Percentiles rank a stretch among this genome's conserved stretches.
Evolutionary conservation across 2,797 vertebrate genomes (phyloP).

Genomic region (Thripadectes ignobilis): DNA sequence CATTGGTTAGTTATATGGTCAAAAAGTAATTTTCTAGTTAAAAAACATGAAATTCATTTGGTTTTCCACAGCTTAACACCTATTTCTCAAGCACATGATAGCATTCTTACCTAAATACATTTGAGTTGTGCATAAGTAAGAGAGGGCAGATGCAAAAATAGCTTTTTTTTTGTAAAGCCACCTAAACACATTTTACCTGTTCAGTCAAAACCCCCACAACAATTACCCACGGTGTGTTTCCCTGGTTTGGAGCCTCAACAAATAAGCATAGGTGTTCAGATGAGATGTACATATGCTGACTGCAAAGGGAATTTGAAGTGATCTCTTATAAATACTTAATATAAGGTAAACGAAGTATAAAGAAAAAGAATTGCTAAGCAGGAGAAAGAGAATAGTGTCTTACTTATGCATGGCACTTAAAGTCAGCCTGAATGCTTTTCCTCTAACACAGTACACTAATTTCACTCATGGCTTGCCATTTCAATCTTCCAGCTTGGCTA

Average conservation of each 20-base stretch:
- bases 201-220: not conserved
- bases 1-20: not conserved
- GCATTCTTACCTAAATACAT: slow-evolving; percentile 23
- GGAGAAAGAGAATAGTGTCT: not conserved
- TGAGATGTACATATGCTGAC: not conserved
- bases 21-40: slow-evolving; percentile 13
- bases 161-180: not conserved
- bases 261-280: not conserved
- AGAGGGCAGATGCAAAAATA: not conserved
- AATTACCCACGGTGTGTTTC: not conserved
- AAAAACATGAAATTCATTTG: not conserved
- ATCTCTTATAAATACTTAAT: slow-evolving; percentile 35
- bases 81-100: not conserved
- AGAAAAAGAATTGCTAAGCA: not conserved
- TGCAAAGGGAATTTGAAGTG: slow-evolving; percentile 25
- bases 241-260: not conserved
- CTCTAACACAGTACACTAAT: not conserved
- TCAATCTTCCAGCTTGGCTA: not conserved
- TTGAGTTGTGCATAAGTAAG: not conserved
- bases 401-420: not conserved
- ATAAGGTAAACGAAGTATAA: not conserved
- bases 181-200: not conserved
- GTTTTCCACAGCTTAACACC: not conserved
- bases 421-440: not conserved
- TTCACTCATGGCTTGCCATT: slow-evolving; percentile 34